Percentiles rank a stretch among this genome's conserved stretches.
phyloP scores from a whole-genome alignment of 2,113 vertebrate genomes.

The Seriola rivoliana region DNA sequence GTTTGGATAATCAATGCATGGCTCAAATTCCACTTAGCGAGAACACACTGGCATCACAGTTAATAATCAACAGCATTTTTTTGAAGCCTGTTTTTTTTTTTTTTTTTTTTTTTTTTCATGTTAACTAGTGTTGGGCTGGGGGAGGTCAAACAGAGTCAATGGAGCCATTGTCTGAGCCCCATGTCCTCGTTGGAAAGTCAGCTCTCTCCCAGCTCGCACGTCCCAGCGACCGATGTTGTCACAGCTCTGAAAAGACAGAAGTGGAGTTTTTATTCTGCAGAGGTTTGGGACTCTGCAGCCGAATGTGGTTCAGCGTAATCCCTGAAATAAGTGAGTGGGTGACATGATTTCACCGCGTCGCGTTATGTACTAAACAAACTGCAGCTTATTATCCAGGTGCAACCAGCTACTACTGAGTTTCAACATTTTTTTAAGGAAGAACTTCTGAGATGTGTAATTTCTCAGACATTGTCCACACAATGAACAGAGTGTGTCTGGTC shows the following conservation, averaged over 20 bases:
- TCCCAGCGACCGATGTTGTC: conserved; percentile 46
- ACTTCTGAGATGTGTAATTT: background rate
- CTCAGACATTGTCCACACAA: background rate
- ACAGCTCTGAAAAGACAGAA: conserved; percentile 35
- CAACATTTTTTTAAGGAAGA: background rate
- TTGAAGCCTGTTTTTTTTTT: conserved; percentile 29
- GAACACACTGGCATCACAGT: conserved; percentile 67
- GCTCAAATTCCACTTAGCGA: conserved; percentile 64
- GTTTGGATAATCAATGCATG: conserved; percentile 67
- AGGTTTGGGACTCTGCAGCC: background rate
- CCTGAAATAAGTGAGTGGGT: conserved; percentile 3
- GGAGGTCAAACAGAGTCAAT: conserved; percentile 66
- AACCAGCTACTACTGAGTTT: conserved; percentile 28
- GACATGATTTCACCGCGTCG: background rate
- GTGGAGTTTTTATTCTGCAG: background rate
- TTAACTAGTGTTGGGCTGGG: conserved; percentile 47
- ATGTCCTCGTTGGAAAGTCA: conserved; percentile 40
- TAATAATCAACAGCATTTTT: conserved; percentile 74
- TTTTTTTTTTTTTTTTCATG: conserved; percentile 29
- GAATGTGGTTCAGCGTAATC: conserved; percentile 16
- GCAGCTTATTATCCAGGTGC: conserved; percentile 1
- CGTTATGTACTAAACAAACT: background rate
- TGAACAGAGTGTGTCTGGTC: background rate
- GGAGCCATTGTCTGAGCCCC: conserved; percentile 71
- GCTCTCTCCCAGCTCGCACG: conserved; percentile 21